These are phyloP conservation scores for Eurypyga helias DNA, from an alignment of 2,113 vertebrate genomes.

Conservation along the genomic window DNA sequence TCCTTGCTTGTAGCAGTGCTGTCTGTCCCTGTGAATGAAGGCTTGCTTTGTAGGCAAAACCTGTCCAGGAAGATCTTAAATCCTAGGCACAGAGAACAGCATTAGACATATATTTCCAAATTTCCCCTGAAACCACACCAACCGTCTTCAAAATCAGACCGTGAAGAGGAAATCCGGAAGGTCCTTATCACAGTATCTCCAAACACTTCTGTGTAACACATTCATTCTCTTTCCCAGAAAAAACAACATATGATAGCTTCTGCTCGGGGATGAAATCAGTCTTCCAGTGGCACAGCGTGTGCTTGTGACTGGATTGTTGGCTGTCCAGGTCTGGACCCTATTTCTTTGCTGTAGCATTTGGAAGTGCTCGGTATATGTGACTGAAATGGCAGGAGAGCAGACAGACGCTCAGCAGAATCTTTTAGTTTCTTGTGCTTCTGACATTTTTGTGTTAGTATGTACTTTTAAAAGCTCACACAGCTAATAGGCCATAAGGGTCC, in stretches of 20 bases:
- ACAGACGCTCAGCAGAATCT: rapidly evolving
- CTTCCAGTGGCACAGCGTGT: background rate
- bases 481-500: rapidly evolving
- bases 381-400: background rate
- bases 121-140: background rate
- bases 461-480: background rate
- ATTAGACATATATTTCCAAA: background rate
- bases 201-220: background rate
- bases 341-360: background rate
- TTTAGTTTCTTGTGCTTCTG: background rate
- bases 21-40: background rate
- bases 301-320: no score
- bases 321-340: background rate
- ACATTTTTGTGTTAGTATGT: background rate
- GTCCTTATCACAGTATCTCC: background rate
- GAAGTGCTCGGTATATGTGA: background rate
- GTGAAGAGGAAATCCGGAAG: background rate
- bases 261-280: background rate
- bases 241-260: background rate
- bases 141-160: background rate
- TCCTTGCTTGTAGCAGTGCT: background rate
- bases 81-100: background rate
- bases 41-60: background rate
- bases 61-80: background rate
- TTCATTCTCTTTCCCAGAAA: background rate